Evolutionary conservation across 2,113 vertebrate species (phyloP).

Genomic region (Tetraodon nigroviridis): DNA sequence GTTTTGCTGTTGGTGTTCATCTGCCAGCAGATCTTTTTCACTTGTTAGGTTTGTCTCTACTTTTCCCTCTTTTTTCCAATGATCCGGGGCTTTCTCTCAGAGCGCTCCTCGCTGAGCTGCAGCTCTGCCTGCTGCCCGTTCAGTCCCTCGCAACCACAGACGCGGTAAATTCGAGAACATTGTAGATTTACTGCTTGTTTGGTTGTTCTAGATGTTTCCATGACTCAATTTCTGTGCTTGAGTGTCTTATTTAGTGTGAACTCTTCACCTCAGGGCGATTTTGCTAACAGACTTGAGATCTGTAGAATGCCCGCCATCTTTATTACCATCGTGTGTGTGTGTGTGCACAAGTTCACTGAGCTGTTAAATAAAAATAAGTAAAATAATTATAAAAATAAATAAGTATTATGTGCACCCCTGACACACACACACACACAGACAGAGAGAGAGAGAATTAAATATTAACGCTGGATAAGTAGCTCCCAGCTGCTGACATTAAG

Average conservation of each 20-base stretch:
- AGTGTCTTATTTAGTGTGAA: conserved; percentile 35
- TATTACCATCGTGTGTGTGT: conserved; percentile 18
- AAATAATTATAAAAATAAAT: conserved; percentile 30
- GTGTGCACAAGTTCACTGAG: conserved; percentile 22
- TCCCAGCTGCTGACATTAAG: conserved; percentile 76
- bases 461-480: conserved; percentile 55
- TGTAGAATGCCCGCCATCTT: background rate
- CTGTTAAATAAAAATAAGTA: conserved; percentile 42
- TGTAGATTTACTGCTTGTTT: conserved; percentile 45
- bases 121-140: conserved; percentile 35
- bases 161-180: conserved; percentile 32
- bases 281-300: conserved; percentile 26
- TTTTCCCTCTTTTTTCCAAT: conserved; percentile 6
- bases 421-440: conserved; percentile 31
- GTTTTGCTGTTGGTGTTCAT: conserved; percentile 23
- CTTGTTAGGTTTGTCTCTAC: conserved; percentile 9
- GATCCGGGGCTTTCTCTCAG: conserved; percentile 6
- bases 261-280: conserved; percentile 30
- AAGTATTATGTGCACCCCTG: conserved; percentile 36
- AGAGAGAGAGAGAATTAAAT: conserved; percentile 28
- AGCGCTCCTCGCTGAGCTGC: background rate
- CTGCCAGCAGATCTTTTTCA: conserved; percentile 20
- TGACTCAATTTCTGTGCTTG: conserved; percentile 21
- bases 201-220: conserved; percentile 45
- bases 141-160: conserved; percentile 29